phyloP scores from a whole-genome alignment of 2,888 invertebrate genomes.

The Parnassius orleans region DNA sequence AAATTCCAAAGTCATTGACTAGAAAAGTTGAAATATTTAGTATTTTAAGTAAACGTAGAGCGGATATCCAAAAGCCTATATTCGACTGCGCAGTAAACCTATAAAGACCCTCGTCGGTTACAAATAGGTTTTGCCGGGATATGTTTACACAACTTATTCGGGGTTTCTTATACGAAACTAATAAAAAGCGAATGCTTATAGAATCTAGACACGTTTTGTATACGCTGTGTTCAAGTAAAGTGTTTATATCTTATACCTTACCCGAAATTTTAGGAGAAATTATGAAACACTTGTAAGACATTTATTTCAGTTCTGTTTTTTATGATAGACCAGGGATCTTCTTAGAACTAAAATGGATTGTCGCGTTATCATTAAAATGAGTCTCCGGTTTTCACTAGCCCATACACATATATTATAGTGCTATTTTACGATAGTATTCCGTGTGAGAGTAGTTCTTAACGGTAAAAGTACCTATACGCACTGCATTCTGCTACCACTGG shows the following conservation, averaged over 20 bases:
- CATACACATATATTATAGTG: too few relatives aligned
- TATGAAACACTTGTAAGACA: not conserved
- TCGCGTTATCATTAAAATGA: too few relatives aligned
- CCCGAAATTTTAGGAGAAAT: constrained; percentile 1
- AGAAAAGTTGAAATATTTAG: too few relatives aligned
- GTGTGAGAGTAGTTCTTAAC: too few relatives aligned
- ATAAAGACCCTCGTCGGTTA: constrained; percentile 18
- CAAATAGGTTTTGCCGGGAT: constrained; percentile 18
- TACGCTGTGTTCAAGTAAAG: constrained; percentile 12
- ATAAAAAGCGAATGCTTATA: constrained; percentile 22
- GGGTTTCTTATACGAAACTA: constrained; percentile 14
- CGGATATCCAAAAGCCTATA: constrained; percentile 5
- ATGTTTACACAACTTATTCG: constrained; percentile 25
- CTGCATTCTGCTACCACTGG: too few relatives aligned
- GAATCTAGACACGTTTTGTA: constrained; percentile 24
- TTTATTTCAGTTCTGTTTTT: not conserved
- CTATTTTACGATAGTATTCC: too few relatives aligned
- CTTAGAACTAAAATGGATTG: too few relatives aligned
- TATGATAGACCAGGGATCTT: too few relatives aligned
- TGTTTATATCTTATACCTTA: constrained; percentile 11
- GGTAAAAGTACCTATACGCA: too few relatives aligned
- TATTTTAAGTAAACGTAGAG: too few relatives aligned
- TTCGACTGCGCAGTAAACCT: constrained; percentile 15
- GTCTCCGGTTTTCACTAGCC: too few relatives aligned
- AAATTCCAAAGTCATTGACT: too few relatives aligned